phyloP scores from a whole-genome alignment of 2,797 vertebrate species.

The Huso huso region DNA sequence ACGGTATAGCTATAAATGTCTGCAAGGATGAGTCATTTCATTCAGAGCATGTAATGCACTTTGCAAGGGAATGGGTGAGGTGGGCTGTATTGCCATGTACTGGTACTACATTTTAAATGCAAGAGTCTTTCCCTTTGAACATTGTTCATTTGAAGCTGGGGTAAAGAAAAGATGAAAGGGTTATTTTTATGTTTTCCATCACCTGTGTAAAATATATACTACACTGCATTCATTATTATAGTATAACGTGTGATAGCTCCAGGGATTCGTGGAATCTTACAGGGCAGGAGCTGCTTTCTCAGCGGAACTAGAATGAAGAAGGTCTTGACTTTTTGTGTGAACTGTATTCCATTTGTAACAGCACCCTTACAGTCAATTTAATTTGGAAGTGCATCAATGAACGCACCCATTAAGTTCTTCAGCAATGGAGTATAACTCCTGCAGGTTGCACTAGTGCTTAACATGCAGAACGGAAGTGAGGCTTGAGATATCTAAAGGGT shows the following conservation, averaged over 20 bases:
- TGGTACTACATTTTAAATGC: constrained; percentile 14
- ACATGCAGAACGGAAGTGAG: constrained; percentile 3
- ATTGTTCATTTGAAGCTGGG: too few relatives aligned
- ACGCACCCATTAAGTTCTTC: not conserved
- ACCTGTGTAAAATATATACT: too few relatives aligned
- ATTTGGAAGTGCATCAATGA: constrained; percentile 1
- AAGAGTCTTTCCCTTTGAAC: too few relatives aligned
- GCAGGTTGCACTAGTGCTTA: not conserved
- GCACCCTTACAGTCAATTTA: not conserved
- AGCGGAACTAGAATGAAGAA: too few relatives aligned
- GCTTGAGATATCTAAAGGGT: constrained; percentile 4
- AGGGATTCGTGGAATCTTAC: too few relatives aligned
- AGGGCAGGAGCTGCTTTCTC: too few relatives aligned
- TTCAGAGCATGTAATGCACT: constrained; percentile 22
- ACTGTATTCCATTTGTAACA: not conserved
- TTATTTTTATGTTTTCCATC: too few relatives aligned
- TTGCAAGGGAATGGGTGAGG: constrained; percentile 24
- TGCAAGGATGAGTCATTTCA: constrained; percentile 51
- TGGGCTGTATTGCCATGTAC: constrained; percentile 10
- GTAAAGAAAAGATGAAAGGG: too few relatives aligned
- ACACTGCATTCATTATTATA: too few relatives aligned
- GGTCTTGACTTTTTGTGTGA: too few relatives aligned
- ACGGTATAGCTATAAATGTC: constrained; percentile 47
- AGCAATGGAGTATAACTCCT: not conserved
- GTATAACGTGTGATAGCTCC: too few relatives aligned